Percentiles rank a stretch among this genome's conserved stretches.
Evolutionary conservation across 2,113 vertebrate genomes (phyloP).

Genomic region (Neolamprologus modestus): DNA sequence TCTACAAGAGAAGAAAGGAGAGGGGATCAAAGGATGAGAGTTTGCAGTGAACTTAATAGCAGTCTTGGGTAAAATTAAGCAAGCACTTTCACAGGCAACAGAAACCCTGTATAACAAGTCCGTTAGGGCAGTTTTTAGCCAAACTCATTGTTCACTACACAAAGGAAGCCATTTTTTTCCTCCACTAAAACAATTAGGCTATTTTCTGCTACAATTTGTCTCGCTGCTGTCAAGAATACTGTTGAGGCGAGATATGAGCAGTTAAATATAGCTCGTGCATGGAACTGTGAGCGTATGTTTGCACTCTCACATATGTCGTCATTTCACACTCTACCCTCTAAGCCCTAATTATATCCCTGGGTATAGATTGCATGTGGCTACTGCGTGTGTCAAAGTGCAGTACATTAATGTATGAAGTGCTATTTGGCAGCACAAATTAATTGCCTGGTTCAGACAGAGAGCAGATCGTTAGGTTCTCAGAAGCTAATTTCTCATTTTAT

Average conservation of each 20-base stretch:
- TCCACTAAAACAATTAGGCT: constrained; percentile 59
- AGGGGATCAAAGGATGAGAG: neutral
- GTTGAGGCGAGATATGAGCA: constrained; percentile 28
- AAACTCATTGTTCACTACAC: constrained; percentile 54
- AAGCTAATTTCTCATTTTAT: neutral
- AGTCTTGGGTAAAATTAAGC: neutral
- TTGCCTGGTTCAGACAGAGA: neutral
- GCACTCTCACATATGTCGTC: constrained; percentile 16
- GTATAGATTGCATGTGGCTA: constrained; percentile 17
- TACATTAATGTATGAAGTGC: neutral
- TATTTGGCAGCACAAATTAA: constrained; percentile 16
- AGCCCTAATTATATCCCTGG: constrained; percentile 43
- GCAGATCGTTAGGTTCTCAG: neutral
- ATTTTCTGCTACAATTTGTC: constrained; percentile 59
- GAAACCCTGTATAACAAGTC: neutral
- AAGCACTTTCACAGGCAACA: neutral
- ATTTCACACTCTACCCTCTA: constrained; percentile 31
- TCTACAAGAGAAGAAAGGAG: neutral
- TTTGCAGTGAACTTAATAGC: neutral
- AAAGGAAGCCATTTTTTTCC: constrained; percentile 54
- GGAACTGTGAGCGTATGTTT: neutral
- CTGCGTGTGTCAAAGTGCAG: neutral
- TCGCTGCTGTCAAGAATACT: constrained; percentile 38
- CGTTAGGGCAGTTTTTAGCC: constrained; percentile 1
- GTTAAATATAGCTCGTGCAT: constrained; percentile 48